Conservation (phyloP, 1,140 invertebrate genomes). For the Caenorhabditis tropicalis region DNA sequence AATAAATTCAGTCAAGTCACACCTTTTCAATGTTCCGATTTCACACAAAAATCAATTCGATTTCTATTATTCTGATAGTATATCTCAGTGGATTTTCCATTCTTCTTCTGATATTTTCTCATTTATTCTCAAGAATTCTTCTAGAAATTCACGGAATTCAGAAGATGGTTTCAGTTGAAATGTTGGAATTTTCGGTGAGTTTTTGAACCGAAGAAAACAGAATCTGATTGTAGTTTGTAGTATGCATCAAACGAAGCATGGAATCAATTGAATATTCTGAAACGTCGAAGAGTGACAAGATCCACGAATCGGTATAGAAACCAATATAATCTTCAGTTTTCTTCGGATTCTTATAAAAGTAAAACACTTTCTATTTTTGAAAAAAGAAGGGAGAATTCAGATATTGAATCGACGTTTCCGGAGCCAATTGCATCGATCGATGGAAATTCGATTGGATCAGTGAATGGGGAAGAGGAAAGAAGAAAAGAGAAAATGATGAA, state of each 20-base stretch:
- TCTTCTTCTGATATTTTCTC: not conserved
- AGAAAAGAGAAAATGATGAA: not conserved
- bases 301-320: not conserved
- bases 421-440: not conserved
- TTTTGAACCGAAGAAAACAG: too few relatives aligned
- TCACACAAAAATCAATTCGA: too few relatives aligned
- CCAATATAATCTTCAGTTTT: not conserved
- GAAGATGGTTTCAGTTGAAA: not conserved
- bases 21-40: too few relatives aligned
- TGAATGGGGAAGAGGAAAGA: not conserved
- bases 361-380: not conserved
- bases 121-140: not conserved
- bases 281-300: not conserved
- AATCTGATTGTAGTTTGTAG: not conserved
- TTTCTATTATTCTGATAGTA: not conserved
- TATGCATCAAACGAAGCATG: slow-evolving; percentile 4
- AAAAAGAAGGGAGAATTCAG: not conserved
- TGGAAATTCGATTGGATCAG: not conserved
- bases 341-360: not conserved
- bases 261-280: not conserved
- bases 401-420: not conserved
- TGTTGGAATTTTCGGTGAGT: not conserved
- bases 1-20: too few relatives aligned
- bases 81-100: not conserved
- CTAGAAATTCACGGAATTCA: not conserved